Conservation (phyloP, 2,113 vertebrate genomes). For the Macrotis lagotis region DNA sequence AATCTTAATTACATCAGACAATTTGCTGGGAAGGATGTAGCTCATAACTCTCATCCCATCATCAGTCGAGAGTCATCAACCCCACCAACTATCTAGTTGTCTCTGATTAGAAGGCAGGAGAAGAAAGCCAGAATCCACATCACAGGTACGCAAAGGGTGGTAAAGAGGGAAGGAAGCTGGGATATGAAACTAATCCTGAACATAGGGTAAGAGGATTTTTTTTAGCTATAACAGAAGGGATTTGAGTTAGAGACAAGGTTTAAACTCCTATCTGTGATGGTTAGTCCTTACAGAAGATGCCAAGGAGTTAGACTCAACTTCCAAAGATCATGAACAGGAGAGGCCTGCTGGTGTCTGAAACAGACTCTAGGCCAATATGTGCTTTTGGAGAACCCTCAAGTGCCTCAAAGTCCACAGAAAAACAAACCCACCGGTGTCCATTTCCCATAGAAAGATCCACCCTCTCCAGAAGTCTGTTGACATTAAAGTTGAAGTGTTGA, state of each 20-base stretch:
- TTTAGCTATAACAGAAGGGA: not conserved
- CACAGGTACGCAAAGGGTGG: not conserved
- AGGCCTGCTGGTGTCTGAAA: not conserved
- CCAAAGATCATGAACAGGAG: not conserved
- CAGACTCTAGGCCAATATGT: not conserved
- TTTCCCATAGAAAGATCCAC: not conserved
- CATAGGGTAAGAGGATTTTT: not conserved
- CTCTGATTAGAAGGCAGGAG: not conserved
- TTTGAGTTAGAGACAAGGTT: not conserved
- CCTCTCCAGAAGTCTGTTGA: not conserved
- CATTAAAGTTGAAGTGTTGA: not conserved
- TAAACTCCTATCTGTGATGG: conserved; percentile 2
- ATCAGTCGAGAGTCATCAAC: fast-evolving
- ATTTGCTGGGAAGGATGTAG: not conserved
- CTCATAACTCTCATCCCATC: not conserved
- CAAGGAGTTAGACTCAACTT: not conserved
- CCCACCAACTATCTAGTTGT: not conserved
- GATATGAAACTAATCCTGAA: not conserved
- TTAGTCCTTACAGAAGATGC: not conserved
- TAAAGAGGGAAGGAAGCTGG: not conserved
- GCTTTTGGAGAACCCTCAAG: not conserved
- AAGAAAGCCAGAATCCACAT: not conserved
- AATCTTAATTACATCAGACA: not conserved
- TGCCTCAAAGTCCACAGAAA: not conserved
- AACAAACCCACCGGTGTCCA: not conserved